Conservation (phyloP, 23 tunicate species). For the Ciona savignyi region DNA sequence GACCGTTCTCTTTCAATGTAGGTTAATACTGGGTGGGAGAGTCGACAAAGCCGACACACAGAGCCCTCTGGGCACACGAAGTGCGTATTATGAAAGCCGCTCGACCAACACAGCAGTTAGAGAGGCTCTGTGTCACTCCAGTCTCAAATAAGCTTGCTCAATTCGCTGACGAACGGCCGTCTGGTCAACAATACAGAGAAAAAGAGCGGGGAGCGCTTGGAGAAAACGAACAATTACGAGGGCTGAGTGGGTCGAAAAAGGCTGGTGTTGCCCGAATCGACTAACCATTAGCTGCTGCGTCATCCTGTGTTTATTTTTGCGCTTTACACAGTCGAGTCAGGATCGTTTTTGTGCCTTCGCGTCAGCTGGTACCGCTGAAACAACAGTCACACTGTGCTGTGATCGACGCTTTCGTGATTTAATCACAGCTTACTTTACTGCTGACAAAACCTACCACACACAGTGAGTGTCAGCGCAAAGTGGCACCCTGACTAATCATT, state of each 20-base stretch:
- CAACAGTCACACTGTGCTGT: neutral
- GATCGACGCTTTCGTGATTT: neutral
- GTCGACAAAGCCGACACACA: slow-evolving; percentile 1
- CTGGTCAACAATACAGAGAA: neutral
- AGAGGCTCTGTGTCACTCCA: neutral
- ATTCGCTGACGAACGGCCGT: neutral
- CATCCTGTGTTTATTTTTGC: slow-evolving; percentile 21
- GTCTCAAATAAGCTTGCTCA: neutral
- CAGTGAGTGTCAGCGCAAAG: neutral
- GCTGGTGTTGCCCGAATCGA: neutral
- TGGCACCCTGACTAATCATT: neutral
- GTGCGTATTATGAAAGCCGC: neutral
- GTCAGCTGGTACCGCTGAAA: slow-evolving; percentile 2
- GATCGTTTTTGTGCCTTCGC: neutral
- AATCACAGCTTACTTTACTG: neutral
- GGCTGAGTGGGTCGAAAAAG: neutral
- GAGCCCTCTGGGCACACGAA: slow-evolving; percentile 2
- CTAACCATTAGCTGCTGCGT: slow-evolving; percentile 2
- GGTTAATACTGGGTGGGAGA: neutral
- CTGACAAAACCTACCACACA: neutral
- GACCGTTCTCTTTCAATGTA: slow-evolving; percentile 1
- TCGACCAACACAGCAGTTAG: neutral
- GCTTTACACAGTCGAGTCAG: slow-evolving; percentile 1
- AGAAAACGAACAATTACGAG: neutral
- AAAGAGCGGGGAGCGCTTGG: neutral